Evolutionary conservation across 2,113 vertebrate species (phyloP).

Genomic region (Heptranchias perlo): DNA sequence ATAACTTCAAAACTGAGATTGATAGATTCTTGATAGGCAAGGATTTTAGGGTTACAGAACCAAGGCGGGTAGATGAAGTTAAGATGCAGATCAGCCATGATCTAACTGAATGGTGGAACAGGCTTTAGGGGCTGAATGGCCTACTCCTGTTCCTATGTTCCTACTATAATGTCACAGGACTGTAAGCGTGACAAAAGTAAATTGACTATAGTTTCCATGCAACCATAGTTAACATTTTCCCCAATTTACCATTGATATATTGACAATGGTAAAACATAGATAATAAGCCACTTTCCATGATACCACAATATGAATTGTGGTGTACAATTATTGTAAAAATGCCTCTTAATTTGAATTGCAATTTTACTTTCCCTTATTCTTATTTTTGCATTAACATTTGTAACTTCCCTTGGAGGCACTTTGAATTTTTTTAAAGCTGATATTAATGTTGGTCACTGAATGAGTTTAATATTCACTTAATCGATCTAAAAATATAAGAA

Average conservation of each 20-base stretch:
- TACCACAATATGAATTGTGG: neutral
- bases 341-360: neutral
- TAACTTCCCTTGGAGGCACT: neutral
- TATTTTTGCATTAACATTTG: neutral
- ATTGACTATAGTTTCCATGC: neutral
- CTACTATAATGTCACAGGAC: neutral
- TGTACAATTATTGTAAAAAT: neutral
- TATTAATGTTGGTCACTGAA: neutral
- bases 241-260: neutral
- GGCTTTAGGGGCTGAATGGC: no score
- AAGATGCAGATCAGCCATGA: no score
- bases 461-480: neutral
- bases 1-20: no score
- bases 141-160: no score
- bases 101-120: no score
- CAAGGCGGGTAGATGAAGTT: no score
- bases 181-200: neutral
- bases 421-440: neutral
- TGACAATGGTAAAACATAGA: neutral
- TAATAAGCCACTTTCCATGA: neutral
- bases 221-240: neutral
- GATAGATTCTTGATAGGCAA: no score
- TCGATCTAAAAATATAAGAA: no score
- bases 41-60: no score
- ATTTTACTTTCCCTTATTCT: neutral